Evolutionary conservation across 1,140 invertebrate genomes (phyloP).

Genomic region (Chrysoperla carnea): DNA sequence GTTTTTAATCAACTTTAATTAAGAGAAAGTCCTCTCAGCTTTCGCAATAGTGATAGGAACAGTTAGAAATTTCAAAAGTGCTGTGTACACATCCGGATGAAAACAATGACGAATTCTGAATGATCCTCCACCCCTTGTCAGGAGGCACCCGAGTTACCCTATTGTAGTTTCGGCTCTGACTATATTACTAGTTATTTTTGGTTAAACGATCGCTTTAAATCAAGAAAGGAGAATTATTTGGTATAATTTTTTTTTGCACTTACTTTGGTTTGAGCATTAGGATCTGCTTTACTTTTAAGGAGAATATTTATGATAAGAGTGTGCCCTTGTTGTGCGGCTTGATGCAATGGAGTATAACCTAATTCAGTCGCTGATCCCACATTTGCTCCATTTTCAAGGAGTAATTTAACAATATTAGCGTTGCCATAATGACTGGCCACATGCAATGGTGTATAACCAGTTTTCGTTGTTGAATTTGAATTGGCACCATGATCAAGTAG

Average conservation of each 20-base stretch:
- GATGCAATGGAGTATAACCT: constrained; percentile 96
- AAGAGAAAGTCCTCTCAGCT: too few relatives aligned
- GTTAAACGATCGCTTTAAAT: too few relatives aligned
- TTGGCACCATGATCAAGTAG: constrained; percentile 67
- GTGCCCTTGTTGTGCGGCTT: constrained; percentile 96
- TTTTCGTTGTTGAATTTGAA: constrained; percentile 68
- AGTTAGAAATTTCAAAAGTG: too few relatives aligned
- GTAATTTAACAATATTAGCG: constrained; percentile 82
- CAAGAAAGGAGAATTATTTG: too few relatives aligned
- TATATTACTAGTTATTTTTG: too few relatives aligned
- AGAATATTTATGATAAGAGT: constrained; percentile 86
- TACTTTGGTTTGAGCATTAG: constrained; percentile 85
- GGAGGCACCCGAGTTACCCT: too few relatives aligned
- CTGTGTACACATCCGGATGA: too few relatives aligned
- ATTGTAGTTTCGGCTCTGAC: too few relatives aligned
- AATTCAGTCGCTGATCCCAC: constrained; percentile 52
- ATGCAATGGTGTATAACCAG: constrained; percentile 93
- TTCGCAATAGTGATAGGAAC: too few relatives aligned
- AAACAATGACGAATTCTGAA: too few relatives aligned
- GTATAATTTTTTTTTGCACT: constrained; percentile 23
- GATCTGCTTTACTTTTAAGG: constrained; percentile 86
- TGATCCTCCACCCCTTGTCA: too few relatives aligned
- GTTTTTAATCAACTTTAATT: too few relatives aligned
- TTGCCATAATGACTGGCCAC: constrained; percentile 96
- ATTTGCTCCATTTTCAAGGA: constrained; percentile 66